Conservation (phyloP, 2,797 vertebrate species). For the Artibeus jamaicensis region DNA sequence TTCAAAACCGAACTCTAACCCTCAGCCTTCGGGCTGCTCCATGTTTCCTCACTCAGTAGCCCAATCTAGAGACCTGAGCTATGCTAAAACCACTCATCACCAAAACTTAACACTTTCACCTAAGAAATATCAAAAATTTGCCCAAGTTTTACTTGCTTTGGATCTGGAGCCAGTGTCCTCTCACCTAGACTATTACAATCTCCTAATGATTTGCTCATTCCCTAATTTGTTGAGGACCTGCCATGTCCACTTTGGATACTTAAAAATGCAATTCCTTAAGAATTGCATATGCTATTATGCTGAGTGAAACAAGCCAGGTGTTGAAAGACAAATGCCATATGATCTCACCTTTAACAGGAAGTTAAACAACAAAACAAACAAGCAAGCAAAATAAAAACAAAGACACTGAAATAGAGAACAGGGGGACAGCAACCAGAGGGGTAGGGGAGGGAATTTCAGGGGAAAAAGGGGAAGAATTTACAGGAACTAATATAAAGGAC, state of each 20-base stretch:
- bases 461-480: no score
- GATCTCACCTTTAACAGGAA: no score
- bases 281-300: no score
- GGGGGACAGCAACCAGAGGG: no score
- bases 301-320: no score
- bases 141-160: background rate
- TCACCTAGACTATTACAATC: background rate
- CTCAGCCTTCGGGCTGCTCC: background rate
- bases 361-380: no score
- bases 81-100: background rate
- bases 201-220: background rate
- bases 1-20: background rate
- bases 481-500: no score
- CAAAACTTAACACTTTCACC: background rate
- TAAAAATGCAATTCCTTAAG: background rate
- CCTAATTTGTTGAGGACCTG: background rate
- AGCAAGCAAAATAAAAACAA: no score
- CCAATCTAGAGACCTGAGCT: background rate
- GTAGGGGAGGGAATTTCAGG: no score
- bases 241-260: background rate
- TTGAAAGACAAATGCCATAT: no score
- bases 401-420: no score
- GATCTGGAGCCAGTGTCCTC: background rate
- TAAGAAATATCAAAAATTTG: background rate
- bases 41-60: background rate